phyloP scores from a whole-genome alignment of 1,140 invertebrate species.

The Chlorops oryzae region DNA sequence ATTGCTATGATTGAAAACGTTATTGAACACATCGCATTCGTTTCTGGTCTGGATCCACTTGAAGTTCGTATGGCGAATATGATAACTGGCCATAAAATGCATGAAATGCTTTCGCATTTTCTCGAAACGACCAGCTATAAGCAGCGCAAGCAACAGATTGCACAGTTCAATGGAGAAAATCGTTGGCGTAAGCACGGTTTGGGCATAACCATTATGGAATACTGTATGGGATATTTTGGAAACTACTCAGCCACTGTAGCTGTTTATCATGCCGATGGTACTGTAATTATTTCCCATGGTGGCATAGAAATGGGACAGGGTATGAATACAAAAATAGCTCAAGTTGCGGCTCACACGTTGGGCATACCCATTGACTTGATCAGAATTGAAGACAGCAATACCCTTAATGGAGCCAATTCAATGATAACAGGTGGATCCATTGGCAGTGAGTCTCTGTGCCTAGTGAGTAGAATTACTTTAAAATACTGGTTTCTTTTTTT shows the following conservation, averaged over 20 bases:
- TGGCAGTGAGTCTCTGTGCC: slow-evolving; percentile 62
- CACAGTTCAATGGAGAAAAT: slow-evolving; percentile 61
- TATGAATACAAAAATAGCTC: slow-evolving; percentile 62
- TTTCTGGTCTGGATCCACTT: slow-evolving; percentile 59
- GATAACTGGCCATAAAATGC: slow-evolving; percentile 43
- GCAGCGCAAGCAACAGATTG: slow-evolving; percentile 51
- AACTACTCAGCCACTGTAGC: slow-evolving; percentile 61
- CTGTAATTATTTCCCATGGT: slow-evolving; percentile 66
- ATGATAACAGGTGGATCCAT: slow-evolving; percentile 63
- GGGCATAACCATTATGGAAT: slow-evolving; percentile 61
- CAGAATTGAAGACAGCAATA: slow-evolving; percentile 61
- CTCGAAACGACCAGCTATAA: slow-evolving; percentile 52
- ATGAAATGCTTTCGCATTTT: slow-evolving; percentile 42
- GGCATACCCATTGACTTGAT: slow-evolving; percentile 66
- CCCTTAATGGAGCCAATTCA: slow-evolving; percentile 60
- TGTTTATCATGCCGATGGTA: slow-evolving; percentile 69
- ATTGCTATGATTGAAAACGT: slow-evolving; percentile 65
- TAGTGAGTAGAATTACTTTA: slow-evolving; percentile 53
- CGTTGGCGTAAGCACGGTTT: slow-evolving; percentile 73
- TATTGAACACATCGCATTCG: slow-evolving; percentile 73
- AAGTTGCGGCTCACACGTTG: slow-evolving; percentile 68
- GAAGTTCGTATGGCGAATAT: slow-evolving; percentile 62
- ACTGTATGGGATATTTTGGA: slow-evolving; percentile 52
- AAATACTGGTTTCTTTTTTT: neutral
- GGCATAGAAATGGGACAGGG: slow-evolving; percentile 84